Base-by-base conservation (phyloP, 2,113 vertebrate genomes). In the Zosterops hypoxanthus region DNA sequence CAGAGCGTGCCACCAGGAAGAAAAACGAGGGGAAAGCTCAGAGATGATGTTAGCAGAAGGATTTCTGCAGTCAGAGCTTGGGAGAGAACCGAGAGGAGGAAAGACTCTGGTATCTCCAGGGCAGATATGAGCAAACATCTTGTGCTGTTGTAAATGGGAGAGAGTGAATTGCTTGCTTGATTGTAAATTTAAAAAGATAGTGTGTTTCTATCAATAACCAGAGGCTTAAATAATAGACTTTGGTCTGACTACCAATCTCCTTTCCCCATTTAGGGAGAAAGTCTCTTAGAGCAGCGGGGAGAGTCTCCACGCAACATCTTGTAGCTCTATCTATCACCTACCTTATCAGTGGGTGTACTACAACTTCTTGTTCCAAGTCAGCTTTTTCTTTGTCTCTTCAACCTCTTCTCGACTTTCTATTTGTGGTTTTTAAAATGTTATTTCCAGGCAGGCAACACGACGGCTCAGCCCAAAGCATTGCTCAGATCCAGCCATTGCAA, bases 111-210 rank as follows among this genome's bases (percentile, higher is more conserved):
- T 88, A 84, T 93, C 92, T 93, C 52, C 72, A 9, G 0, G 7
- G 44, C 65, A 84, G 87, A 91, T 96, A 95, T 10, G 86, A 93
- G 72, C 86, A 47, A 97, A 77, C 95, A 75, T 86, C 86, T 92
- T 83, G 72, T 41, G 92, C 92, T 56, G 76, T 78, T 93, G 91
- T 94, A 94, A 94, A 95, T 87, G 90, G 92, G 81, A 28, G 64
- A 88, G 85, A 96, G 64, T 44, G 92, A 94, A 94, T 94, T 94
- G 92, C 95, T 95, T 83, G 64, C 83, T 92, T 91, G 94, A 93
- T 96, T 94, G 95, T 97, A 97, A 96, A 97, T 96, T 95, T 91
- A 88, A 94, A 92, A 94, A 88, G 94, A 93, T 94, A 93, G 72
- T 2, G 9, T 88, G 80, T 88, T 97, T 95, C 92, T 93, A 95